Conservation (phyloP, 2,888 invertebrate genomes). For the Coenonympha arcania region DNA sequence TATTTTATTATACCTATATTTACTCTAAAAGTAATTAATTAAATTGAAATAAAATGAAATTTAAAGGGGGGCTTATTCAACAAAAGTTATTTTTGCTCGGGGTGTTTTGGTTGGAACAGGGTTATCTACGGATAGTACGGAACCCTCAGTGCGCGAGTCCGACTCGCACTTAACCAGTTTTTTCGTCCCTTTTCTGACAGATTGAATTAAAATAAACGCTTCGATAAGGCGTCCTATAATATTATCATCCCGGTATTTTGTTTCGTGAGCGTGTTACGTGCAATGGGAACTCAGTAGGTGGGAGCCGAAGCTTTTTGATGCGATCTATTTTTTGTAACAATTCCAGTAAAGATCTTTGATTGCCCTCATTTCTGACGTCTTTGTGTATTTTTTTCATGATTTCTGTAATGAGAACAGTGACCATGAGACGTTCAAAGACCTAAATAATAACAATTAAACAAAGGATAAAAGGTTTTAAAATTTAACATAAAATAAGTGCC, state of each 20-base stretch:
- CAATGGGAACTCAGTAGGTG: conserved; percentile 69
- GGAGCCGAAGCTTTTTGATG: conserved; percentile 43
- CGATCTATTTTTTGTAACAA: conserved; percentile 36
- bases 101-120: too few species aligned
- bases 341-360: conserved; percentile 29
- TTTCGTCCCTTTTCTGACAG: conserved; percentile 70
- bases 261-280: conserved; percentile 65
- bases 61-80: too few species aligned
- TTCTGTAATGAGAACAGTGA: background rate
- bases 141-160: too few species aligned
- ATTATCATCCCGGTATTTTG: conserved; percentile 69
- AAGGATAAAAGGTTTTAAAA: too few species aligned
- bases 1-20: too few species aligned
- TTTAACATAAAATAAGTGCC: too few species aligned
- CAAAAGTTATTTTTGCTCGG: too few species aligned
- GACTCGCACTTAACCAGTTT: too few species aligned
- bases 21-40: too few species aligned
- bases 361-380: conserved; percentile 17
- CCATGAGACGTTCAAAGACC: background rate
- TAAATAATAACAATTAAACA: too few species aligned
- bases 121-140: too few species aligned
- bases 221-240: conserved; percentile 68
- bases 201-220: conserved; percentile 75
- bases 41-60: too few species aligned
- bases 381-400: conserved; percentile 6